Percentiles rank a stretch among this genome's conserved stretches.
Evolutionary conservation across 2,797 vertebrate species (phyloP).

Genomic region (Cygnus olor): DNA sequence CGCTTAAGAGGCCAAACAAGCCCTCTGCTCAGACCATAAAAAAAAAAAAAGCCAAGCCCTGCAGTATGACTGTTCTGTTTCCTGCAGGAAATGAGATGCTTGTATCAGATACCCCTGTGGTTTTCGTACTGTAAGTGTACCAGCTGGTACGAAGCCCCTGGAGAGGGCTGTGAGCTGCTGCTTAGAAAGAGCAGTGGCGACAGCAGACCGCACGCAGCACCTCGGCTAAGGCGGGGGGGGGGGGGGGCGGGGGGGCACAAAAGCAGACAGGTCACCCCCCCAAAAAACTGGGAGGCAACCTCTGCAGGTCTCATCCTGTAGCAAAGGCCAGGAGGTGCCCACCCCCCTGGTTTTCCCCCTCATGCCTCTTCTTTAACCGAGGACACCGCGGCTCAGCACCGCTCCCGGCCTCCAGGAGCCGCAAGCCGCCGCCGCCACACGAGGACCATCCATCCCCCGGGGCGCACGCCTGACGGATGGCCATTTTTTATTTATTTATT

Average conservation of each 20-base stretch:
- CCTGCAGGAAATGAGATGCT: slow-evolving; percentile 67
- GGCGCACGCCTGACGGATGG: background rate
- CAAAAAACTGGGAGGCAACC: background rate
- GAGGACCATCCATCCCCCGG: too few relatives aligned
- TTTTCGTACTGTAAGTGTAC: slow-evolving; percentile 47
- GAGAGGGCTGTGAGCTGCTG: slow-evolving; percentile 63
- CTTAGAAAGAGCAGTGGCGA: slow-evolving; percentile 39
- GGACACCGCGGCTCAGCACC: background rate
- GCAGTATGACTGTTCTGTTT: slow-evolving; percentile 59
- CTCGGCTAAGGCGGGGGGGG: background rate
- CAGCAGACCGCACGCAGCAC: background rate
- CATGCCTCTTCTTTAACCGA: background rate
- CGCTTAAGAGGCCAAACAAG: slow-evolving; percentile 16
- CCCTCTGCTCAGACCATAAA: background rate
- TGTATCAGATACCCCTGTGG: slow-evolving; percentile 61
- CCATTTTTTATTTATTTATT: background rate
- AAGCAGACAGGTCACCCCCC: slow-evolving; percentile 6
- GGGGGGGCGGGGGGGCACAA: background rate
- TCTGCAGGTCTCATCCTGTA: background rate
- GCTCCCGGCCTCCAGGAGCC: background rate
- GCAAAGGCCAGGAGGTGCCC: background rate
- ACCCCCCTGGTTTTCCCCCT: background rate
- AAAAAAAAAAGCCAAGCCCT: background rate
- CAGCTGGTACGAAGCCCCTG: slow-evolving; percentile 56
- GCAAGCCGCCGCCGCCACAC: background rate